Percentiles rank a stretch among this genome's conserved stretches.
phyloP scores from a whole-genome alignment of 1,140 invertebrate species.

The Coenobita brevimanus region DNA sequence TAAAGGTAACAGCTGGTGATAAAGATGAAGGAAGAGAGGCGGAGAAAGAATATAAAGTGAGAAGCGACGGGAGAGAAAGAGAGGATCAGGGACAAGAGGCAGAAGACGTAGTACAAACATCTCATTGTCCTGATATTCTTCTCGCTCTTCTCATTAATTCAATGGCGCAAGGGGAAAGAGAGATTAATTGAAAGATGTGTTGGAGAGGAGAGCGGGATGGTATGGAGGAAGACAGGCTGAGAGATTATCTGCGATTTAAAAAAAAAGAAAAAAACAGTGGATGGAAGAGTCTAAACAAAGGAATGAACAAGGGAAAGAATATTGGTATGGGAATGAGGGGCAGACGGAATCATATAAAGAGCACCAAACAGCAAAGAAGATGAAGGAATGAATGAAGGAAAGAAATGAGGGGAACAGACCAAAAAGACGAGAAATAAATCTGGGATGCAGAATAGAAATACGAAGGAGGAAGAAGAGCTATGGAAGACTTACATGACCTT shows the following conservation, averaged over 20 bases:
- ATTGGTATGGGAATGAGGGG: too few species aligned
- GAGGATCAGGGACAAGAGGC: too few species aligned
- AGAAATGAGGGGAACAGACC: background rate
- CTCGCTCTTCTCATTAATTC: too few species aligned
- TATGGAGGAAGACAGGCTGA: background rate
- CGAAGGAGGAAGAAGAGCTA: too few species aligned
- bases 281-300: background rate
- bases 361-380: too few species aligned
- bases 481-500: too few species aligned
- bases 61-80: background rate
- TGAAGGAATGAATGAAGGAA: background rate
- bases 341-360: too few species aligned
- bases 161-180: too few species aligned
- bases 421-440: background rate
- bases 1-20: background rate
- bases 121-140: too few species aligned
- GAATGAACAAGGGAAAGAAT: too few species aligned
- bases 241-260: background rate
- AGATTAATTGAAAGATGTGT: too few species aligned
- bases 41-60: background rate
- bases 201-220: background rate
- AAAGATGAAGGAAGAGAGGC: background rate
- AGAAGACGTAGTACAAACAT: too few species aligned
- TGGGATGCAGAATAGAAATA: background rate
- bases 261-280: background rate